These are phyloP conservation scores for Thaumatotibia leucotreta DNA, from an alignment of 1,140 invertebrate genomes.

Conservation along the genomic window DNA sequence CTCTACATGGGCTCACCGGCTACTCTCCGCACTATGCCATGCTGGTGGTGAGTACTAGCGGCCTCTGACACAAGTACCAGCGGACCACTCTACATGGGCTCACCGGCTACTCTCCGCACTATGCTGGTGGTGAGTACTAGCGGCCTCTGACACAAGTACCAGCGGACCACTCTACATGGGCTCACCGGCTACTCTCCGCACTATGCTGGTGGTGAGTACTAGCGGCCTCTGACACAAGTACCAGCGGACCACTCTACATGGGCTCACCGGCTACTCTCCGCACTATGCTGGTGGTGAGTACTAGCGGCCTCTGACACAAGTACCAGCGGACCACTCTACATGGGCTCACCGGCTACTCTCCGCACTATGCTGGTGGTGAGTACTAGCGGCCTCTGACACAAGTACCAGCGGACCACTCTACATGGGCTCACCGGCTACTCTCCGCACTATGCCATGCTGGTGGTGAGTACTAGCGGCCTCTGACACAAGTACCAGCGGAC, in stretches of 20 bases:
- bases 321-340: too few relatives aligned
- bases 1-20: slow-evolving; percentile 94
- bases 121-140: slow-evolving; percentile 89
- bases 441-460: slow-evolving; percentile 98
- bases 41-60: slow-evolving; percentile 89
- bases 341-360: too few relatives aligned
- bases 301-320: too few relatives aligned
- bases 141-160: slow-evolving; percentile 97
- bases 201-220: slow-evolving; percentile 89
- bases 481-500: too few relatives aligned
- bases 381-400: too few relatives aligned
- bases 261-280: slow-evolving; percentile 94
- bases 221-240: slow-evolving; percentile 98
- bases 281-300: slow-evolving; percentile 92
- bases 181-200: slow-evolving; percentile 96
- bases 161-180: slow-evolving; percentile 96
- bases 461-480: too few relatives aligned
- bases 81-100: slow-evolving; percentile 96
- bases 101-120: slow-evolving; percentile 95
- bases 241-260: slow-evolving; percentile 95
- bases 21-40: slow-evolving; percentile 97
- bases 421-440: too few relatives aligned
- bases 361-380: slow-evolving; percentile 94
- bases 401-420: too few relatives aligned
- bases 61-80: slow-evolving; percentile 97